Conservation (phyloP, 2,888 invertebrate species). For the Catonia carolina region DNA sequence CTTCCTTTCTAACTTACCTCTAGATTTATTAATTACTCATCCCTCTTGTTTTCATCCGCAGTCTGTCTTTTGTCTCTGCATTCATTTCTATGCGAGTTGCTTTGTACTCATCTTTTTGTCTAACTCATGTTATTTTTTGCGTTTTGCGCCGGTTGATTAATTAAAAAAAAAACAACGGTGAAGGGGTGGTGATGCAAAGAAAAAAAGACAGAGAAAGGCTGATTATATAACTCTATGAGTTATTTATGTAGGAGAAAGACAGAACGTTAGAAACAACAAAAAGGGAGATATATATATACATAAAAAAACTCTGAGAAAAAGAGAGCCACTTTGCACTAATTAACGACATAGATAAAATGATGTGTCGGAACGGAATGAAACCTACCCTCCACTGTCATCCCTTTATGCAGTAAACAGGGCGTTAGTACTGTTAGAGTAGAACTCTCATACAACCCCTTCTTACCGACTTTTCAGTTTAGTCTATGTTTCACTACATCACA, state of each 20-base stretch:
- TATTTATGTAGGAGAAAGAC: neutral
- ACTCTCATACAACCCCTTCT: too few species aligned
- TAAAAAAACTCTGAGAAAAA: neutral
- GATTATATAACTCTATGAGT: too few species aligned
- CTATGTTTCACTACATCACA: too few species aligned
- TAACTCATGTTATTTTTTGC: constrained; percentile 10
- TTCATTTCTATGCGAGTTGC: constrained; percentile 23
- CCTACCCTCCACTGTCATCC: too few species aligned
- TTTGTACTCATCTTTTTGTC: constrained; percentile 17
- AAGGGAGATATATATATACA: neutral
- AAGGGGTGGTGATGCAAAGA: neutral
- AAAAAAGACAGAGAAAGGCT: too few species aligned
- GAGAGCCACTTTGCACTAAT: constrained; percentile 26
- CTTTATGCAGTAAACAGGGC: too few species aligned
- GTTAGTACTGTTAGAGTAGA: too few species aligned
- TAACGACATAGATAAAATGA: constrained; percentile 26
- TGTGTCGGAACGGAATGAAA: neutral
- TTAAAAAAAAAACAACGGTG: constrained; percentile 24
- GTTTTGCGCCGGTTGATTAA: constrained; percentile 27
- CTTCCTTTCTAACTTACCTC: constrained; percentile 16
- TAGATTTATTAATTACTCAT: constrained; percentile 26
- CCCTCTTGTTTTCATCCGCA: neutral
- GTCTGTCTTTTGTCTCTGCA: constrained; percentile 20
- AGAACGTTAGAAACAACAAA: neutral
- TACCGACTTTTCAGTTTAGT: too few species aligned